phyloP scores from a whole-genome alignment of 2,888 invertebrate species.

The Cyclophora albipunctata region DNA sequence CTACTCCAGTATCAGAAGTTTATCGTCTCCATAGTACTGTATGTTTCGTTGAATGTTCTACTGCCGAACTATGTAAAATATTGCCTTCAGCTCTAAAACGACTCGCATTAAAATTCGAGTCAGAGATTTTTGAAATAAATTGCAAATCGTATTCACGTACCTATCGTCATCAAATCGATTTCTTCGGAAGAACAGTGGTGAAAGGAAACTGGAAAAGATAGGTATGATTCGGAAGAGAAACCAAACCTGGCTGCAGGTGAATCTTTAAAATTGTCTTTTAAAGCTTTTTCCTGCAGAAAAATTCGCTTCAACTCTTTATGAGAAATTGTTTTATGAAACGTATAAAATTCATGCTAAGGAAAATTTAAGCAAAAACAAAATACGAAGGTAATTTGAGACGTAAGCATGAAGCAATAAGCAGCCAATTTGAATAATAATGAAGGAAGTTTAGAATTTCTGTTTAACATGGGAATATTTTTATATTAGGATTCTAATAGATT shows the following conservation, averaged over 20 bases:
- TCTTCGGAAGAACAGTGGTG: constrained; percentile 35
- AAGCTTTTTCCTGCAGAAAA: constrained; percentile 27
- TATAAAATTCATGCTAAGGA: constrained; percentile 18
- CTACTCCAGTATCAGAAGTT: constrained; percentile 15
- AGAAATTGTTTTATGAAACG: constrained; percentile 22
- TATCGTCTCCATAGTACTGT: constrained; percentile 24
- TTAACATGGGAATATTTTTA: neutral
- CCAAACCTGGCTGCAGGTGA: constrained; percentile 22
- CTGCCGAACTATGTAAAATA: constrained; percentile 28
- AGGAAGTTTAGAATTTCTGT: neutral
- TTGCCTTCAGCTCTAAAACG: constrained; percentile 18
- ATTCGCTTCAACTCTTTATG: constrained; percentile 28
- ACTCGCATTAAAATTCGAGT: constrained; percentile 46
- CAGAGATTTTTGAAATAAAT: constrained; percentile 50
- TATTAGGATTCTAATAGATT: no score
- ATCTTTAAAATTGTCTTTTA: constrained; percentile 34
- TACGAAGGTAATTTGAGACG: neutral
- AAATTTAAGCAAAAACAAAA: constrained; percentile 7
- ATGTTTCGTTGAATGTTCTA: constrained; percentile 29
- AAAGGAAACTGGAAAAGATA: constrained; percentile 38
- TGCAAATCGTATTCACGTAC: constrained; percentile 46
- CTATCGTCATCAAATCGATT: constrained; percentile 49
- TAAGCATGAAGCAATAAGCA: constrained; percentile 2
- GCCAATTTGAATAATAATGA: neutral
- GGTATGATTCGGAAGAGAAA: constrained; percentile 39